Percentiles rank a stretch among this genome's conserved stretches.
phyloP scores from a whole-genome alignment of 2,888 invertebrate species.

The Mimachlamys varia region DNA sequence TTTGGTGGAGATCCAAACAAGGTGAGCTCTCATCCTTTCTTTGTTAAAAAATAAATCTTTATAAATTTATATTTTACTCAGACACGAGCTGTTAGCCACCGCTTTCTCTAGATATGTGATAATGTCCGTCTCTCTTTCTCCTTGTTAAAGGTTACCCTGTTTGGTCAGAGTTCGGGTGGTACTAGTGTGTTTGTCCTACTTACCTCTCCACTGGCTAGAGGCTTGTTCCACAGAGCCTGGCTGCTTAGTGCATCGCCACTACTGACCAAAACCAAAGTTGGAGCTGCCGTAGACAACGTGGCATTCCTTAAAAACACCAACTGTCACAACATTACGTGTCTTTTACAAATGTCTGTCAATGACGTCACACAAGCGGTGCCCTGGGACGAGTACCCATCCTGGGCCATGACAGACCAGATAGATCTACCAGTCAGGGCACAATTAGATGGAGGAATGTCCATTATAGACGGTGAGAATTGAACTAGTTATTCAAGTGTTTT shows the following conservation, averaged over 20 bases:
- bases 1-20: constrained; percentile 68
- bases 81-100: not conserved
- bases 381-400: constrained; percentile 58
- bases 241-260: constrained; percentile 77
- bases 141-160: constrained; percentile 87
- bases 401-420: constrained; percentile 53
- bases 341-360: constrained; percentile 44
- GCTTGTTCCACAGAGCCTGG: constrained; percentile 85
- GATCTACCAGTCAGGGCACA: constrained; percentile 46
- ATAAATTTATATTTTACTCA: not conserved
- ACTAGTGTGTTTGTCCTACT: constrained; percentile 91
- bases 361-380: constrained; percentile 50
- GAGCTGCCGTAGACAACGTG: constrained; percentile 66
- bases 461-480: constrained; percentile 53
- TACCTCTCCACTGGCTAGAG: constrained; percentile 84
- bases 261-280: constrained; percentile 66
- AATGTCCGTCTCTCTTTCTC: not conserved
- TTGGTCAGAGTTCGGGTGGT: constrained; percentile 93
- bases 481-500: too few relatives aligned
- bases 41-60: not conserved
- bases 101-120: not conserved
- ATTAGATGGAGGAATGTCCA: constrained; percentile 55
- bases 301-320: constrained; percentile 62
- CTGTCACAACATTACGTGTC: constrained; percentile 51
- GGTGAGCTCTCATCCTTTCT: constrained; percentile 40